Evolutionary conservation across 1,140 invertebrate genomes (phyloP), one percentile per base, ranked within the genome.

Genomic region (Leucophenga varia): DNA sequence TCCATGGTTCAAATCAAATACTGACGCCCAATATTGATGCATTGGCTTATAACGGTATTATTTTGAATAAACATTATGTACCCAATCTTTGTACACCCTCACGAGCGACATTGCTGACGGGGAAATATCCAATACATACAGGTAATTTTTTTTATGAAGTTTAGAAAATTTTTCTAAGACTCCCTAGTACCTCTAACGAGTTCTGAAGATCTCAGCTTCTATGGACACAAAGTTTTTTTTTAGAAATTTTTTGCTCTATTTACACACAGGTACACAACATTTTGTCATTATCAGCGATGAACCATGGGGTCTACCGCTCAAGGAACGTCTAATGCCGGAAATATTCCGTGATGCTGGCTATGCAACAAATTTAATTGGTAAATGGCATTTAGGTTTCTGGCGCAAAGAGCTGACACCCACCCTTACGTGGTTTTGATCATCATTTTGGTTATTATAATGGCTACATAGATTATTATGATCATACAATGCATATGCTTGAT

Each of bases 401-500:
- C 79, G 80, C n/a, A 79, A 78, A 38, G 82, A 84, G 49, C 88
- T 88, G 56, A 86, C 89, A 1, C 91, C 92, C 0, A 85, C 83
- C n/a, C 0, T 80, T 77, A 44, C 80, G 91, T 17, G 91, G 91
- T 17, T 95, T 94, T 63, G 86, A 93, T 46, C 80, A 83, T 9
- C 88, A 91, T 70, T 90, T 85, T 68, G 91, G 91, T 5, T 92
- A 92, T 59, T 90, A 86, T 79, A 84, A 86, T 49, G 90, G 90
- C 1, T 82, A 86, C 38, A 83, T 90, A 43, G 91, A 93, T 74
- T 94, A 94, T 64, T 93, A 87, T 69, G 82, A 86, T 59, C 90
- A 93, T 52, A 77, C 75, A 3, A 64, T 81, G 8, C 71, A 79
- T 46, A 81, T 84, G 55, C 76, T 78, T 36, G 32, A 57, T 19